Evolutionary conservation across 2,797 vertebrate species (phyloP).

Genomic region (Epinephelus malabaricus): DNA sequence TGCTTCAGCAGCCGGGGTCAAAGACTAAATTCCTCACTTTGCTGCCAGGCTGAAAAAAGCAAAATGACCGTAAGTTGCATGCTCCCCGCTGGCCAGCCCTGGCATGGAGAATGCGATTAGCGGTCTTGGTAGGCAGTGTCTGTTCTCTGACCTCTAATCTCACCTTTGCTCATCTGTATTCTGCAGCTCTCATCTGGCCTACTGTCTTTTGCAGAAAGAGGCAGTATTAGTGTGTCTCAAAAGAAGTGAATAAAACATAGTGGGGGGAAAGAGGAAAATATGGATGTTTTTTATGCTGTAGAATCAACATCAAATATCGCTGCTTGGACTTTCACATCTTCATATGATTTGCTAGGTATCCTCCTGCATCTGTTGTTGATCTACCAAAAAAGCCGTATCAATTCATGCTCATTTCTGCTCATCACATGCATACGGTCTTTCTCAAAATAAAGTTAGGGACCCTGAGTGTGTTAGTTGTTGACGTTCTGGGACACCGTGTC

Average conservation of each 20-base stretch:
- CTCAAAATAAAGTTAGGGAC: too few species aligned
- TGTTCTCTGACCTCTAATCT: constrained; percentile 68
- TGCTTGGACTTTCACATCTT: too few species aligned
- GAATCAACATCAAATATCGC: background rate
- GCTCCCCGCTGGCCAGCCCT: constrained; percentile 21
- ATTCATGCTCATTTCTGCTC: too few species aligned
- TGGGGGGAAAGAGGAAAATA: background rate
- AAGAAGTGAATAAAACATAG: constrained; percentile 8
- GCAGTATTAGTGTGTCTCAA: constrained; percentile 30
- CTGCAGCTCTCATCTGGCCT: constrained; percentile 37
- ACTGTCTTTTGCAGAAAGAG: constrained; percentile 47
- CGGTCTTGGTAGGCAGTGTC: constrained; percentile 33
- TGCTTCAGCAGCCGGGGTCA: constrained; percentile 36
- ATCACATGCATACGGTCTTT: too few species aligned
- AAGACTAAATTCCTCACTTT: constrained; percentile 50
- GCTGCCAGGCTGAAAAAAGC: background rate
- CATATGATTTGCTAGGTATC: too few species aligned
- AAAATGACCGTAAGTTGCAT: background rate
- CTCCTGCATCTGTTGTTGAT: too few species aligned
- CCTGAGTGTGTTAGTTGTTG: too few species aligned
- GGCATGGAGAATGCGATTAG: constrained; percentile 56
- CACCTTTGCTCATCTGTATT: constrained; percentile 68
- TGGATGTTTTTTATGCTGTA: background rate
- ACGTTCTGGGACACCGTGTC: too few species aligned
- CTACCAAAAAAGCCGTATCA: too few species aligned